These are phyloP conservation scores for Podiceps cristatus DNA, from an alignment of 2,113 vertebrate species.

Conservation along the genomic window DNA sequence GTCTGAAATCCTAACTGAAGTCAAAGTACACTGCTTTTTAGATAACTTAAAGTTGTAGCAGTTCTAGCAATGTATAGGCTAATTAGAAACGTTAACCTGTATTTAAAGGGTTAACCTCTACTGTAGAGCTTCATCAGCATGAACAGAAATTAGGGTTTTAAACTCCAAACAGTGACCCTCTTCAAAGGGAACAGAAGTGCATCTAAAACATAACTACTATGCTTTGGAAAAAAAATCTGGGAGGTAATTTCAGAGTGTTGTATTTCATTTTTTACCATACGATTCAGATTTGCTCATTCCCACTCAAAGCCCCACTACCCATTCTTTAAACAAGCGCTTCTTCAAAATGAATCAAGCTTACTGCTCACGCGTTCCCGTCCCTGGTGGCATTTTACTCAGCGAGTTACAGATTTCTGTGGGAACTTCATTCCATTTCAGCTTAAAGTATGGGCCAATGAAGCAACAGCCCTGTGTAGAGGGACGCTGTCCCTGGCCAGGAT, in stretches of 20 bases:
- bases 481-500: background rate
- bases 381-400: background rate
- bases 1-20: constrained; percentile 47
- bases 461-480: background rate
- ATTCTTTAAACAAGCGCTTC: background rate
- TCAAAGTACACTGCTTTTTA: constrained; percentile 54
- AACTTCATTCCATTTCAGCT: background rate
- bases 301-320: background rate
- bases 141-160: background rate
- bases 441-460: background rate
- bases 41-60: background rate
- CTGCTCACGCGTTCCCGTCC: background rate
- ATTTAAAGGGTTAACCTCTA: background rate
- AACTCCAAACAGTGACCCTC: background rate
- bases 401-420: background rate
- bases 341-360: background rate
- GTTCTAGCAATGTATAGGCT: background rate
- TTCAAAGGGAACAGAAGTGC: background rate
- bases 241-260: background rate
- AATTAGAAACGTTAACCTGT: background rate
- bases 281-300: background rate
- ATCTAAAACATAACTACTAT: background rate
- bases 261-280: background rate
- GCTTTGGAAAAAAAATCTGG: background rate
- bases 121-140: background rate